These are phyloP conservation scores for Leuctra nigra DNA, from an alignment of 2,888 invertebrate species.

Conservation along the genomic window DNA sequence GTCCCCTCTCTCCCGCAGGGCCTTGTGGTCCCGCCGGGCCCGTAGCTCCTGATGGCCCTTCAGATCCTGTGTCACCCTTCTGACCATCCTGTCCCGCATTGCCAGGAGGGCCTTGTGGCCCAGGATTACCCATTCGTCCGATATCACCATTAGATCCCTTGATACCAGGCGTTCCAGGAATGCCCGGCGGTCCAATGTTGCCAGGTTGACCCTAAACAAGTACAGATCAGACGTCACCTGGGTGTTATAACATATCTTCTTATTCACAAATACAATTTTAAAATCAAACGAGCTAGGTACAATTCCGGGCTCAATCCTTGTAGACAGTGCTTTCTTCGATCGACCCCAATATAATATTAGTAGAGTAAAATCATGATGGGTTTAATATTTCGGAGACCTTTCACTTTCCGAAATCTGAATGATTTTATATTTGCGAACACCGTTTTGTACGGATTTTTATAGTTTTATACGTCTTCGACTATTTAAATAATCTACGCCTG, in stretches of 20 bases:
- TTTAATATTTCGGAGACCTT: no score
- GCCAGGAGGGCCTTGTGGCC: slow-evolving; percentile 64
- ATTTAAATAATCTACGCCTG: no score
- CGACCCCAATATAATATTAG: no score
- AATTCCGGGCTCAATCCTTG: no score
- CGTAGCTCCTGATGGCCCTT: slow-evolving; percentile 60
- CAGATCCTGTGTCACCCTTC: slow-evolving; percentile 67
- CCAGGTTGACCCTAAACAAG: slow-evolving; percentile 61
- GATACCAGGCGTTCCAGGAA: slow-evolving; percentile 57
- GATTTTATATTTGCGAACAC: no score
- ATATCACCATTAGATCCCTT: slow-evolving; percentile 66
- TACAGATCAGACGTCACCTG: neutral
- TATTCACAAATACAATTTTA: neutral
- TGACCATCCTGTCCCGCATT: slow-evolving; percentile 62
- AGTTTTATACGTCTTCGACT: no score
- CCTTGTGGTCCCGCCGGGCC: slow-evolving; percentile 67
- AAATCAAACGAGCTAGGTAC: neutral
- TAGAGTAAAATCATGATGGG: no score
- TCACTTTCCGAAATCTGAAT: no score
- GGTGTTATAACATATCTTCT: no score
- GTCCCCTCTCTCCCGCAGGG: slow-evolving; percentile 55
- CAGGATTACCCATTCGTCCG: slow-evolving; percentile 60
- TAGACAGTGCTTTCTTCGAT: no score
- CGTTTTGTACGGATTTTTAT: no score
- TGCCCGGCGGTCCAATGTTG: slow-evolving; percentile 58